These are phyloP conservation scores for Cyanocitta stelleri DNA, from an alignment of 2,113 vertebrate species.

Conservation along the genomic window DNA sequence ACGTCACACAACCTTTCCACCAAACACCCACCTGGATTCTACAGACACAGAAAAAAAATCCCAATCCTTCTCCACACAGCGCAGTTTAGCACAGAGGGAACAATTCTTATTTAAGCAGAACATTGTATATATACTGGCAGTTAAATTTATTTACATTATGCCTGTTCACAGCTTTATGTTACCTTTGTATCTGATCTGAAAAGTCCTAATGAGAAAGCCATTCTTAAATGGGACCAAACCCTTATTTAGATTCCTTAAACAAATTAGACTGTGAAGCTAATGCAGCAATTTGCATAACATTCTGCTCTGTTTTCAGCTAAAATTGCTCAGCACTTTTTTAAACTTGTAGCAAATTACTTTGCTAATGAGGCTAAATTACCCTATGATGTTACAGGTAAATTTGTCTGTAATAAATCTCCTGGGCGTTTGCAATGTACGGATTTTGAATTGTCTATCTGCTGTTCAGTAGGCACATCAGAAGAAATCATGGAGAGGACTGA, in stretches of 20 bases:
- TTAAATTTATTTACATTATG: background rate
- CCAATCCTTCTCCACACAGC: background rate
- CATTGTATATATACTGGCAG: background rate
- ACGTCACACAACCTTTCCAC: background rate
- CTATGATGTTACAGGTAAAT: slow-evolving; percentile 40
- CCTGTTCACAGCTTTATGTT: background rate
- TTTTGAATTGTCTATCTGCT: background rate
- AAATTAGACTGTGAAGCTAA: slow-evolving; percentile 42
- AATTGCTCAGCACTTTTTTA: slow-evolving; percentile 54
- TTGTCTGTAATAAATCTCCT: slow-evolving; percentile 18
- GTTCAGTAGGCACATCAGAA: background rate
- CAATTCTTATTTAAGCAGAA: background rate
- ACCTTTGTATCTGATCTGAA: background rate
- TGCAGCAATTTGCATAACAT: slow-evolving; percentile 44
- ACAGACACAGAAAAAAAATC: background rate
- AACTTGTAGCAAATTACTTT: slow-evolving; percentile 49
- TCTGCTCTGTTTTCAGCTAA: slow-evolving; percentile 44
- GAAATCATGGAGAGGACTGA: background rate
- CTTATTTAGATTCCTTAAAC: slow-evolving; percentile 27
- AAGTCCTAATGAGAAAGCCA: background rate
- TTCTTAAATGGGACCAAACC: background rate
- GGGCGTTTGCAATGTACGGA: background rate
- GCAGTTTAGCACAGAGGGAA: background rate
- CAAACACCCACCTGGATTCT: background rate
- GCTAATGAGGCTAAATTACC: slow-evolving; percentile 52